Evolutionary conservation across 2,888 invertebrate species (phyloP), one percentile per base, ranked within the genome.

Genomic region (Patella depressa): DNA sequence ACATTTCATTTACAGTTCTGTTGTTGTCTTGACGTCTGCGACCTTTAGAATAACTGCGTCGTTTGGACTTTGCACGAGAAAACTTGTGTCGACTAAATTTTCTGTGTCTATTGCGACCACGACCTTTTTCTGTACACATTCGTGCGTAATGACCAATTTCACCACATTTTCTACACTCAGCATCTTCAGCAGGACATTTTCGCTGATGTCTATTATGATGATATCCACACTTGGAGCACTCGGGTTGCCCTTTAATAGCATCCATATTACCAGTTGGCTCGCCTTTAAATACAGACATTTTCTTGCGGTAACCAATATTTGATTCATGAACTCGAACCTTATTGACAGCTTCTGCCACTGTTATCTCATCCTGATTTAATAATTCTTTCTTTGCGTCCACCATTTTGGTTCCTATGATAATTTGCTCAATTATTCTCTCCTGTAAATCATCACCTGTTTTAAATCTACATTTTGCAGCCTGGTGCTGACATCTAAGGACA

Each of bases 401-500:
- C 65, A 65, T n/a, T 65, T 65, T 65, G 9, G 19, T 65, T 19
- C 65, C 65, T 11, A 65, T n/a, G 7, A 65, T 65, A n/a, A 65
- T 11, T 24, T 65, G 65, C 65, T 65, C 65, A 65, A 65, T 65
- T n/a, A 65, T 9, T 65, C 65, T 14, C 15, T 65, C 65, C 24
- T 65, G 19, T 19, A 65, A 19, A 19, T 65, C 65, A 11, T n/a
- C 65, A 11, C 9, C 65, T 65, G 19, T 24, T 65, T 65, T n/a
- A 19, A 65, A 65, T n/a, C 9, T 65, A 24, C 19, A 65, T 19
- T 65, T 65, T 9, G 65, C 65, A 19, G 65, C 65, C 24, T 65
- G 19, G 24, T 65, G 65, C 65, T 65, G 65, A 24, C 65, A 65
- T 65, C 19, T 65, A n/a, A 65, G n/a, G 65, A 24, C 65, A 65